These are phyloP conservation scores for Apis dorsata DNA, from an alignment of 1,140 invertebrate genomes.

Conservation along the genomic window DNA sequence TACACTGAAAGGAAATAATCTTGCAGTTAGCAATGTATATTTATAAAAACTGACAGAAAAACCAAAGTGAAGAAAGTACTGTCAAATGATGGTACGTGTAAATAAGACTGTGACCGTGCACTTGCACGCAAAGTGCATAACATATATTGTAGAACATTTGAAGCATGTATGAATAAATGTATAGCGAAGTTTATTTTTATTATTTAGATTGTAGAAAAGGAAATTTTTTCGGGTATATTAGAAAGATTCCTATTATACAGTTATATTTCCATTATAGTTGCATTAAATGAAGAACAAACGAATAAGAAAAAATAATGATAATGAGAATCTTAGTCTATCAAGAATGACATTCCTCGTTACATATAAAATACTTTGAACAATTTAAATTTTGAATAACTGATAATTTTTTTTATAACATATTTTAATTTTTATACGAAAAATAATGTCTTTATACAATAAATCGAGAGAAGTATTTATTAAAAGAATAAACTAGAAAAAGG, in stretches of 20 bases:
- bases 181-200: constrained; percentile 76
- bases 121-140: constrained; percentile 60
- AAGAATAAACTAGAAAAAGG: constrained; percentile 34
- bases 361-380: constrained; percentile 20
- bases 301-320: neutral
- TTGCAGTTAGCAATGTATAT: constrained; percentile 36
- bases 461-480: constrained; percentile 43
- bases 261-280: constrained; percentile 58
- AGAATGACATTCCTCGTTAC: constrained; percentile 54
- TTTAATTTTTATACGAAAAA: constrained; percentile 60
- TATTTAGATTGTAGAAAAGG: constrained; percentile 69
- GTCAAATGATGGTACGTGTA: constrained; percentile 59
- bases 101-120: constrained; percentile 74
- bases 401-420: constrained; percentile 63
- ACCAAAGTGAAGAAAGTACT: constrained; percentile 69
- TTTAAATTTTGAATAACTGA: constrained; percentile 26
- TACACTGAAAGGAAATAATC: constrained; percentile 4
- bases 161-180: constrained; percentile 70
- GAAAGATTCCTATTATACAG: constrained; percentile 46
- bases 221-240: constrained; percentile 46
- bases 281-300: constrained; percentile 6
- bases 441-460: constrained; percentile 66
- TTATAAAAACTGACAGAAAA: constrained; percentile 54
- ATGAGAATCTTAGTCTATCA: neutral
- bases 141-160: constrained; percentile 65